These are phyloP conservation scores for Diadromus collaris DNA, from an alignment of 2,888 invertebrate genomes.

Conservation along the genomic window DNA sequence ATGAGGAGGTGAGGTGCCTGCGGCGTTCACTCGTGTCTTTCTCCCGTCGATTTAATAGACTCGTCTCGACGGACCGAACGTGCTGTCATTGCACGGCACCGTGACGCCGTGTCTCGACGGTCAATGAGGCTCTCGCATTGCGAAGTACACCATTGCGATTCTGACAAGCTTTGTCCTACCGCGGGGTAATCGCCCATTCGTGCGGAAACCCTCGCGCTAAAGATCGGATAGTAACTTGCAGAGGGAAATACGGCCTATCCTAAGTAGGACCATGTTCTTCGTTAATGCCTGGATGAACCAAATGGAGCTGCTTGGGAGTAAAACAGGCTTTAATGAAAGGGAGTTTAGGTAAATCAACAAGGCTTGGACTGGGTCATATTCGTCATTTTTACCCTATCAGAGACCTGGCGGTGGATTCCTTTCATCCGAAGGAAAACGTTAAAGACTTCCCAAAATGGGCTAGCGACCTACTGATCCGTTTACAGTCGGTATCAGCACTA, in stretches of 20 bases:
- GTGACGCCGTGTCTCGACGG: slow-evolving; percentile 54
- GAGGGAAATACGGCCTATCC: background rate
- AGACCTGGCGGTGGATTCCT: too few species aligned
- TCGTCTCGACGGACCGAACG: slow-evolving; percentile 71
- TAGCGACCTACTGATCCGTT: too few species aligned
- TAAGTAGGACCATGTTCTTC: too few species aligned
- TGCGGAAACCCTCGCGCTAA: slow-evolving; percentile 4
- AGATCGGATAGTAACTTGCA: background rate
- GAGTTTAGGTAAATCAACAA: too few species aligned
- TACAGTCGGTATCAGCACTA: too few species aligned
- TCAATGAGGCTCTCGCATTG: slow-evolving; percentile 27
- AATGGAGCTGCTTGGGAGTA: too few species aligned
- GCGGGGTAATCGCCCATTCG: background rate
- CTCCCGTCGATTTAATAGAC: slow-evolving; percentile 73
- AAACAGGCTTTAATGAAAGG: too few species aligned
- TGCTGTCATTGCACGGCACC: slow-evolving; percentile 65
- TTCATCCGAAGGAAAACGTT: too few species aligned
- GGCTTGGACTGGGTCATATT: too few species aligned
- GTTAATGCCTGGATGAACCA: too few species aligned
- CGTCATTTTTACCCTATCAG: too few species aligned
- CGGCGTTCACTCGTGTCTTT: slow-evolving; percentile 66
- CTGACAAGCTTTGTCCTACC: slow-evolving; percentile 1
- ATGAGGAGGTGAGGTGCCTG: slow-evolving; percentile 60
- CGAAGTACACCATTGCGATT: background rate
- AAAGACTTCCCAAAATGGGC: too few species aligned